Conservation (phyloP, 2,113 vertebrate genomes). For the Cryptotis parvus region DNA sequence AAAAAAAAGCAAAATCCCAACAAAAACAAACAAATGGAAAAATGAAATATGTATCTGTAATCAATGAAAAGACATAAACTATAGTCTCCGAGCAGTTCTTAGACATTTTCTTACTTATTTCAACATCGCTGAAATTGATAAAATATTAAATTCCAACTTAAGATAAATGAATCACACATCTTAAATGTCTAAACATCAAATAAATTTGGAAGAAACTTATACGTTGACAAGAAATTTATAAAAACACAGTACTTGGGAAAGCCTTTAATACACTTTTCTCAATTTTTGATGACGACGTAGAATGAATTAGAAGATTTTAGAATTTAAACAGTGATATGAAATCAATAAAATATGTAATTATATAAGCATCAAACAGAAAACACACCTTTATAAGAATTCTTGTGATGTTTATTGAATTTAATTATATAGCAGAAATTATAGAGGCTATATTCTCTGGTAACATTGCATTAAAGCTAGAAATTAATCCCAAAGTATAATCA, state of each 20-base stretch:
- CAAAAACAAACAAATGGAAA: too few relatives aligned
- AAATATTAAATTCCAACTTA: conserved; percentile 37
- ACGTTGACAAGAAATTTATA: conserved; percentile 14
- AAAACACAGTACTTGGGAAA: neutral
- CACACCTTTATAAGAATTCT: conserved; percentile 12
- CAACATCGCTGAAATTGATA: neutral
- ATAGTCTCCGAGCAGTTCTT: too few relatives aligned
- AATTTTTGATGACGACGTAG: neutral
- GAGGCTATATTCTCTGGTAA: conserved; percentile 29
- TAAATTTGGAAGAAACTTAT: conserved; percentile 10
- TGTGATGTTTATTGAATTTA: conserved; percentile 59
- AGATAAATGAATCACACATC: neutral
- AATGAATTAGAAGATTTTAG: neutral
- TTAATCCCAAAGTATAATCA: conserved; percentile 68
- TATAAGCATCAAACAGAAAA: conserved; percentile 39
- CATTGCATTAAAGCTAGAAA: conserved; percentile 59
- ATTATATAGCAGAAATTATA: conserved; percentile 48
- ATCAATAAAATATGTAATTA: conserved; percentile 51
- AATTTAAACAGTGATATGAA: conserved; percentile 20
- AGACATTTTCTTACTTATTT: too few relatives aligned
- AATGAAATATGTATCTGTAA: too few relatives aligned
- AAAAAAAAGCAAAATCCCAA: too few relatives aligned
- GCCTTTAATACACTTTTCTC: neutral
- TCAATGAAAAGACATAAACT: too few relatives aligned
- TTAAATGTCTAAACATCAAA: conserved; percentile 14